Percentiles rank a stretch among this genome's conserved stretches.
phyloP scores from a whole-genome alignment of 2,113 vertebrate species.

The Dromas ardeola region DNA sequence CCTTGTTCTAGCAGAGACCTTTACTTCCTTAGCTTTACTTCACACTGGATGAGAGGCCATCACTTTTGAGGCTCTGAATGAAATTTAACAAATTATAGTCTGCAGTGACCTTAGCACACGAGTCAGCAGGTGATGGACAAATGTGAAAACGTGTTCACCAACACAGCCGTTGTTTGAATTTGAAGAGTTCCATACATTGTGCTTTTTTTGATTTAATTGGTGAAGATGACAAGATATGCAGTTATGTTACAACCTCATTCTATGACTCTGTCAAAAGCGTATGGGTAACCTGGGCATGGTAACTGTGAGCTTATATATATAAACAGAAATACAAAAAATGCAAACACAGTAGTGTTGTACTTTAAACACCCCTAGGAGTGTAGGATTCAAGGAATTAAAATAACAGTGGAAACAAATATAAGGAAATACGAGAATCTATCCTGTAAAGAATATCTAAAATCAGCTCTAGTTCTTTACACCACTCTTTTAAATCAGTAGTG shows the following conservation, averaged over 20 bases:
- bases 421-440: not conserved
- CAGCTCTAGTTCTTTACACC: not conserved
- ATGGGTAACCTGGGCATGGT: not conserved
- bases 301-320: not conserved
- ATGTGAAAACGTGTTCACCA: not conserved
- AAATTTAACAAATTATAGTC: not conserved
- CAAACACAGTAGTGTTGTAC: not conserved
- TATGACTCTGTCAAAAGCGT: not conserved
- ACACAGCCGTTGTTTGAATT: not conserved
- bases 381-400: constrained; percentile 5
- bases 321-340: not conserved
- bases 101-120: not conserved
- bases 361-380: not conserved
- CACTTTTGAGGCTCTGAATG: not conserved
- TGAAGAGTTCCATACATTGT: not conserved
- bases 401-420: not conserved
- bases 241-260: not conserved
- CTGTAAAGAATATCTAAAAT: not conserved
- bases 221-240: not conserved
- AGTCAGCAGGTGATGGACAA: not conserved
- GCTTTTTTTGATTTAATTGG: not conserved
- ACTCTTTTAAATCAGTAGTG: not conserved
- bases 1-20: not conserved
- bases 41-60: not conserved
- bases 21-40: not conserved